Percentiles rank a stretch among this genome's conserved stretches.
These are phyloP conservation scores for Scleropages formosus DNA, from an alignment of 2,797 vertebrate species.

Conservation along the genomic window DNA sequence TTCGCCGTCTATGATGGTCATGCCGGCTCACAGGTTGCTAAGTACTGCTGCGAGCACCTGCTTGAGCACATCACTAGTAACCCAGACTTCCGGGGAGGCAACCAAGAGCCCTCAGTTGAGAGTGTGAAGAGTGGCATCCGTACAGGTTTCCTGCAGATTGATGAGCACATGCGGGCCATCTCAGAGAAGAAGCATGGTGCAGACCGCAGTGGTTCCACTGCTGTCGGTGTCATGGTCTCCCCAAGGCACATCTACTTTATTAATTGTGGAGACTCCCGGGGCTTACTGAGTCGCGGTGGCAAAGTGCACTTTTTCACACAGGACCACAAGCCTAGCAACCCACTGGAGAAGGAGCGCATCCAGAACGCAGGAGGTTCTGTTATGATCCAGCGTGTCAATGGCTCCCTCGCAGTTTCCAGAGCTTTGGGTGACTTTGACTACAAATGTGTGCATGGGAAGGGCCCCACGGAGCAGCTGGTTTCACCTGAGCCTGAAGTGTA, in stretches of 20 bases:
- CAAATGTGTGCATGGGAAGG: constrained; percentile 98
- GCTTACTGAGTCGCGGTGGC: constrained; percentile 89
- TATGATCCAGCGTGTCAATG: constrained; percentile 99
- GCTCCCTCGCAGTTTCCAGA: constrained; percentile 93
- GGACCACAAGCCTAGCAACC: constrained; percentile 99
- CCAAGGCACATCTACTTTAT: constrained; percentile 94
- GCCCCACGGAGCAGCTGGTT: constrained; percentile 97
- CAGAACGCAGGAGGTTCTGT: constrained; percentile 98
- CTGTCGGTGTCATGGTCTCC: constrained; percentile 94
- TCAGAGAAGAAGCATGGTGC: constrained; percentile 95
- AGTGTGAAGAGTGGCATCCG: constrained; percentile 95
- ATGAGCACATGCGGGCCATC: constrained; percentile 98
- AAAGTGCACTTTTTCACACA: constrained; percentile 97
- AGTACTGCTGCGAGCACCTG: constrained; percentile 99
- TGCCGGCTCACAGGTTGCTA: constrained; percentile 97
- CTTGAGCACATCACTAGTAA: constrained; percentile 99
- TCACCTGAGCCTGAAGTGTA: constrained; percentile 98
- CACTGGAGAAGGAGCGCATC: constrained; percentile 96
- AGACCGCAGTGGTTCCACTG: constrained; percentile 96
- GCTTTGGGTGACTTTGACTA: constrained; percentile 99
- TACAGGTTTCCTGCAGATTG: constrained; percentile 96
- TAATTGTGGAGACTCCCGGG: constrained; percentile 97
- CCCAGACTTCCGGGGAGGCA: constrained; percentile 89
- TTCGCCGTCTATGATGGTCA: constrained; percentile 98
- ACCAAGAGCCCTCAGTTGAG: constrained; percentile 81